Percentiles rank a stretch among this genome's conserved stretches.
Evolutionary conservation across 92 coral and sea anemone genomes (phyloP).

Genomic region (Porites rus): DNA sequence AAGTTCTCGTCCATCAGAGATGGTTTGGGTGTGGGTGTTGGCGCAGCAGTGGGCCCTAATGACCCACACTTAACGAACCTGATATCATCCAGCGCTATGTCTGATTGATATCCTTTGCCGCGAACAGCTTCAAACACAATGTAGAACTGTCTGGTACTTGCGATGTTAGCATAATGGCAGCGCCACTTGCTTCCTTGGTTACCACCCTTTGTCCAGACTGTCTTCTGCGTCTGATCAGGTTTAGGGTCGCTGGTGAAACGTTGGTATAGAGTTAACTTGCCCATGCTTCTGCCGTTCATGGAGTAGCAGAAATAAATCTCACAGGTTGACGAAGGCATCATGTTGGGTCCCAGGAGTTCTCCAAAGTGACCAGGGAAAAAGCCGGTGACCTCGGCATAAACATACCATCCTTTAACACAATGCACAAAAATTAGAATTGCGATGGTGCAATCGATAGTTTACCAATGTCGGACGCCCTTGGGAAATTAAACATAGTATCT

Average conservation of each 20-base stretch:
- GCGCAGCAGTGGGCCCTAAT: constrained; percentile 64
- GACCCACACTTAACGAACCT: constrained; percentile 69
- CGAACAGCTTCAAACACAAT: constrained; percentile 84
- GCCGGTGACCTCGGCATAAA: constrained; percentile 80
- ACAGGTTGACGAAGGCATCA: constrained; percentile 74
- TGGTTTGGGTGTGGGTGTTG: constrained; percentile 67
- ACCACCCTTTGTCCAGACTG: constrained; percentile 52
- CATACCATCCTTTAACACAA: constrained; percentile 76
- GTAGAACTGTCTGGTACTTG: constrained; percentile 68
- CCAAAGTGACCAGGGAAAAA: constrained; percentile 78
- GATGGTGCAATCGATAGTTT: neutral
- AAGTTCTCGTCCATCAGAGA: constrained; percentile 74
- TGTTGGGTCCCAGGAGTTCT: constrained; percentile 87
- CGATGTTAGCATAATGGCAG: constrained; percentile 33
- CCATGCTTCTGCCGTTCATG: constrained; percentile 84
- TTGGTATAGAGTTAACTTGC: constrained; percentile 74
- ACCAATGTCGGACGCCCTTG: neutral
- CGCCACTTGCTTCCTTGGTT: constrained; percentile 76
- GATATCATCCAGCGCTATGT: constrained; percentile 87
- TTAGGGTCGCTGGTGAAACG: constrained; percentile 69
- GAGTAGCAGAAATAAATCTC: constrained; percentile 77
- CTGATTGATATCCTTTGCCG: constrained; percentile 79
- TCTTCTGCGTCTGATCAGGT: constrained; percentile 78
- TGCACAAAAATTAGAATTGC: neutral
- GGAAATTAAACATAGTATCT: too few relatives aligned